Conservation (phyloP, 2,888 invertebrate genomes). For the Sesamia inferens region DNA sequence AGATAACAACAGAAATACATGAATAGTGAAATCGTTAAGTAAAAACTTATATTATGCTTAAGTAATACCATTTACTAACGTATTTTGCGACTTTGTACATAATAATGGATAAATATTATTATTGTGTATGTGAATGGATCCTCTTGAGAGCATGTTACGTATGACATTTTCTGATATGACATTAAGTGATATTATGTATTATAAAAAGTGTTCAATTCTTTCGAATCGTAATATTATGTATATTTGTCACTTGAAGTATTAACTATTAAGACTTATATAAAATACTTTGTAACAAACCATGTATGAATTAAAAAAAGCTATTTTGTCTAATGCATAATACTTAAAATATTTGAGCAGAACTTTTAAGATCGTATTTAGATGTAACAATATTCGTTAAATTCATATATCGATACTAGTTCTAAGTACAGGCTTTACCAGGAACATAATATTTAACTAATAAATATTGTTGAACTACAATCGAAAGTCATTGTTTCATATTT, state of each 20-base stretch:
- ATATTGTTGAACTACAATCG: conserved; percentile 62
- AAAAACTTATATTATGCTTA: conserved; percentile 25
- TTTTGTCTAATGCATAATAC: conserved; percentile 43
- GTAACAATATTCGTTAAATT: conserved; percentile 52
- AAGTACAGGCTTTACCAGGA: conserved; percentile 53
- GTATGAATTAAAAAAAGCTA: not conserved
- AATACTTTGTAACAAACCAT: conserved; percentile 47
- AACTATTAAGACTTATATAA: conserved; percentile 56
- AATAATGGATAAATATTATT: conserved; percentile 40
- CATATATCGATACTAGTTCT: conserved; percentile 44
- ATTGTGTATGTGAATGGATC: conserved; percentile 52
- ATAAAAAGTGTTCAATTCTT: conserved; percentile 39
- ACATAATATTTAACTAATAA: conserved; percentile 61
- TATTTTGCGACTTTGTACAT: conserved; percentile 56
- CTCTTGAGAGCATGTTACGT: conserved; percentile 47
- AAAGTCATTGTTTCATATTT: conserved; percentile 51
- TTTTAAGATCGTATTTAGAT: conserved; percentile 68
- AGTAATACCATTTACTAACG: conserved; percentile 40
- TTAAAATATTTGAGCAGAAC: conserved; percentile 70
- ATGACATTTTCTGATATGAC: conserved; percentile 48
- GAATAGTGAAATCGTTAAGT: conserved; percentile 22
- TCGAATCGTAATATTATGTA: conserved; percentile 37
- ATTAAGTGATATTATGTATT: conserved; percentile 65
- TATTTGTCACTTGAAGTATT: conserved; percentile 62
- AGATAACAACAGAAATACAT: conserved; percentile 20